Evolutionary conservation across 2,113 vertebrate genomes (phyloP), one percentile per base, ranked within the genome.

Genomic region (Chunga burmeisteri): DNA sequence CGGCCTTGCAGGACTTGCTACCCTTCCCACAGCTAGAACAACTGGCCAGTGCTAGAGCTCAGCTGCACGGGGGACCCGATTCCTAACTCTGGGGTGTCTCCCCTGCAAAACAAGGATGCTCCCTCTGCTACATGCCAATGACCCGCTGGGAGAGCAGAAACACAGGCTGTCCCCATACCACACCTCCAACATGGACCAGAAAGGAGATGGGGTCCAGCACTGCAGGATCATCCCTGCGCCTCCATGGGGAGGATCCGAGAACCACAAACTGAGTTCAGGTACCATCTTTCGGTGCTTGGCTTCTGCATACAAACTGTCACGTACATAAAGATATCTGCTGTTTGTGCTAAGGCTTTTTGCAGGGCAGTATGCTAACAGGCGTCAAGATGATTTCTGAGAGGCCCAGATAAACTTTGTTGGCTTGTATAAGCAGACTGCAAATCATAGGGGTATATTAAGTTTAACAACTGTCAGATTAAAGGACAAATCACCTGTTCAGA

Each of bases 281-380:
- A 26, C 55, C 1, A 0, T 8, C 36, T 58, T 68, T 10, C 1
- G 1, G 19, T 9, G 53, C 46, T 42, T 47, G 67, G 53, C 47
- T 50, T 75, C 67, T 62, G 2, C 34, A 4, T 5, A 36, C 36
- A 56, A 49, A 50, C 13, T 17, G 23, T 4, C 38, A n/a, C 0
- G 1, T 7, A 7, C 25, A 17, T 16, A 19, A 42, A 50, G 42
- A 3, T 50, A 50, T 26, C 50, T 30, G 56, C 56, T 58, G 32
- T 10, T 49, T 34, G 9, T 13, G 47, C 61, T 50, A 23, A 63
- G 67, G 62, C 22, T 63, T 70, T 81, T 63, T 38, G 62, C 68
- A 42, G 36, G 23, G n/a, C 53, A 27, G 49, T 4, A 53, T 2
- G 30, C 58, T 71, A 87, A 56, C 1, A 11, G 68, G 27, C 5